These are phyloP conservation scores for Apis cerana DNA, from an alignment of 1,140 invertebrate species.

Conservation along the genomic window DNA sequence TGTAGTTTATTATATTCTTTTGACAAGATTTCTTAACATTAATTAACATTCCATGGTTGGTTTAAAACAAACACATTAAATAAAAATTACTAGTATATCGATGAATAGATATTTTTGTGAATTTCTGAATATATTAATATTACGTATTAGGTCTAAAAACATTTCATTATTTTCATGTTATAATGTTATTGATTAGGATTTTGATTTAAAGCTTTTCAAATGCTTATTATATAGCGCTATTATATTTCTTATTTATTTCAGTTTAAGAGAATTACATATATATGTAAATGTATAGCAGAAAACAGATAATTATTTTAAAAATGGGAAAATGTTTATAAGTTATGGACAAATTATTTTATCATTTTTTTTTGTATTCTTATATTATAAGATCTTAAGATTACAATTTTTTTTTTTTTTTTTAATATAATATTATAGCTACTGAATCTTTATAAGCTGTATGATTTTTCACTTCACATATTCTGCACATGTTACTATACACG, in stretches of 20 bases:
- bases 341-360: constrained; percentile 43
- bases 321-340: constrained; percentile 46
- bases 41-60: constrained; percentile 27
- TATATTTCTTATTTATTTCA: constrained; percentile 62
- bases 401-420: background rate
- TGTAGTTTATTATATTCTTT: constrained; percentile 33
- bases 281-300: constrained; percentile 12
- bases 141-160: background rate
- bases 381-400: constrained; percentile 21
- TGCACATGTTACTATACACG: constrained; percentile 5
- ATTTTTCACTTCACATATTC: constrained; percentile 31
- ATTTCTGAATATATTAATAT: constrained; percentile 12
- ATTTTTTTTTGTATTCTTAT: constrained; percentile 45
- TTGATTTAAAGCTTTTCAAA: constrained; percentile 39
- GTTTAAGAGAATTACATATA: constrained; percentile 58
- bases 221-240: constrained; percentile 45
- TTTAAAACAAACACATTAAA: constrained; percentile 1
- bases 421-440: constrained; percentile 5
- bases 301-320: constrained; percentile 51
- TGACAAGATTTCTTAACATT: constrained; percentile 28
- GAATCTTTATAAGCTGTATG: constrained; percentile 34
- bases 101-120: background rate
- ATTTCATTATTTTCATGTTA: constrained; percentile 46
- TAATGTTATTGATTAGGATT: constrained; percentile 40
- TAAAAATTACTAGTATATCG: background rate